Percentiles rank a stretch among this genome's conserved stretches.
These are phyloP conservation scores for Sturnira hondurensis DNA, from an alignment of 2,113 vertebrate species.

Conservation along the genomic window DNA sequence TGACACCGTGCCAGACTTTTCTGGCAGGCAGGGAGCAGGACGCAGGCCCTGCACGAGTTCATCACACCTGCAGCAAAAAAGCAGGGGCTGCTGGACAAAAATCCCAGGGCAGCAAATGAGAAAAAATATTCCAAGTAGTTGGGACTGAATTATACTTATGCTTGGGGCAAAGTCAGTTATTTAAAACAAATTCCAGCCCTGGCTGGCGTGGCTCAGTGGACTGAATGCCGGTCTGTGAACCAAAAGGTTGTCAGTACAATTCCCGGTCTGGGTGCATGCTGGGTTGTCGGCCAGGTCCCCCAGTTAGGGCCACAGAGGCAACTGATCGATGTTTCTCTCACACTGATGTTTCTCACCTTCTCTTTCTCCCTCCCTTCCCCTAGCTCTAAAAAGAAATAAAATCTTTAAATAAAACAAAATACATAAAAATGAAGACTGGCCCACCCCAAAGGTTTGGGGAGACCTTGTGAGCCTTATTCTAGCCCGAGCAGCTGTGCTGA, in stretches of 20 bases:
- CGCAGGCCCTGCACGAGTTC: neutral
- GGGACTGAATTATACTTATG: neutral
- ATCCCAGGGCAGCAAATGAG: neutral
- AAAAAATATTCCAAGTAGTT: neutral
- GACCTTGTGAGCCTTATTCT: neutral
- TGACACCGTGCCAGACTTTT: neutral
- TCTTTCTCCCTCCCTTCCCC: too few species aligned
- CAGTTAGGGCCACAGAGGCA: too few species aligned
- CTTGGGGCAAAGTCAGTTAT: neutral
- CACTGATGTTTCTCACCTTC: too few species aligned
- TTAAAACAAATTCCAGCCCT: neutral
- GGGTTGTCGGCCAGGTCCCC: too few species aligned
- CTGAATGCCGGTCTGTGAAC: too few species aligned
- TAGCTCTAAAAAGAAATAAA: too few species aligned
- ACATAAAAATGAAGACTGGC: slow-evolving; percentile 12
- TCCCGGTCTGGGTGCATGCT: too few species aligned
- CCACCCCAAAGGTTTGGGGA: neutral
- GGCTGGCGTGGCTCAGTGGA: too few species aligned
- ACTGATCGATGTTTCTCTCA: too few species aligned
- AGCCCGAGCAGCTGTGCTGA: neutral
- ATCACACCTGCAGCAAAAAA: neutral
- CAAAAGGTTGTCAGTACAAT: too few species aligned
- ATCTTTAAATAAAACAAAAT: neutral
- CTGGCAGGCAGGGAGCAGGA: neutral
- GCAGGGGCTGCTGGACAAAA: neutral